These are phyloP conservation scores for Ceuthmochares aereus DNA, from an alignment of 2,113 vertebrate species.

Conservation along the genomic window DNA sequence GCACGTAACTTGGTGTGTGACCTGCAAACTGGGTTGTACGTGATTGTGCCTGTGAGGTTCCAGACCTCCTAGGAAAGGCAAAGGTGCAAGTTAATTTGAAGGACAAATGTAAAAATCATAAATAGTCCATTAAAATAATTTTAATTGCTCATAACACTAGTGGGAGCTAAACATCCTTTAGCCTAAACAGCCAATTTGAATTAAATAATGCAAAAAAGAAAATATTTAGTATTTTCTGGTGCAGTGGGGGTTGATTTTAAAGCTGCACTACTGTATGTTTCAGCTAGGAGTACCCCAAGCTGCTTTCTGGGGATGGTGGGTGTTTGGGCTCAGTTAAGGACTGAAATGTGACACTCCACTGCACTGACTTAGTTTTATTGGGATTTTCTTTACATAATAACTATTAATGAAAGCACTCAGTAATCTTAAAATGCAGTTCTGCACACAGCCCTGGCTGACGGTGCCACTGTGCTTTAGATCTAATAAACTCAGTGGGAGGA, in stretches of 20 bases:
- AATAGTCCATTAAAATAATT: no score
- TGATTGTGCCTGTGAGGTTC: neutral
- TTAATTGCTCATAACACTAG: no score
- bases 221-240: neutral
- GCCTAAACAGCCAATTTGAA: neutral
- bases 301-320: rapidly evolving
- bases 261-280: rapidly evolving
- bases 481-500: rapidly evolving
- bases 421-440: neutral
- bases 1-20: no score
- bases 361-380: neutral
- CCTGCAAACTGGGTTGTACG: neutral
- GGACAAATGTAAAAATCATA: neutral
- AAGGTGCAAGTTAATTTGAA: no score
- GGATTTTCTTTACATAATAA: neutral
- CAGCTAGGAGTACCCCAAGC: no score
- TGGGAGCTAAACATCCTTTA: neutral
- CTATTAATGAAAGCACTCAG: neutral
- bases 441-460: rapidly evolving
- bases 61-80: neutral
- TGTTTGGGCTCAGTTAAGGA: neutral
- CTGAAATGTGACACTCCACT: neutral
- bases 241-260: no score
- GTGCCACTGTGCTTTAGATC: no score
- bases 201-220: neutral